Percentiles rank a stretch among this genome's conserved stretches.
These are phyloP conservation scores for Oceanodroma tethys DNA, from an alignment of 2,113 vertebrate species.

Conservation along the genomic window DNA sequence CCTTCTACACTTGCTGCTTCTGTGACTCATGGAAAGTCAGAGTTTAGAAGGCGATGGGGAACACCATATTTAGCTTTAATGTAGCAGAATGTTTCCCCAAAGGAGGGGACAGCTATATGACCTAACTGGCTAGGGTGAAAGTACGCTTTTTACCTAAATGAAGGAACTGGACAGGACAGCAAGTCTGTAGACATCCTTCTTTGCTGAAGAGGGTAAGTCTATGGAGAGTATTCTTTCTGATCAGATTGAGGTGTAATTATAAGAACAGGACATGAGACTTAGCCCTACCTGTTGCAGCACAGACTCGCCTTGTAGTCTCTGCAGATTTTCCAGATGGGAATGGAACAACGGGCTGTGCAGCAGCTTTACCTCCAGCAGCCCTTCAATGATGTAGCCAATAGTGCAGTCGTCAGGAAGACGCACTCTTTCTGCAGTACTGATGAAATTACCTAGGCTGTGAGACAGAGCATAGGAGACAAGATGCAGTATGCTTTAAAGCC, in stretches of 20 bases:
- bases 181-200: background rate
- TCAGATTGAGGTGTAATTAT: background rate
- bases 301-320: conserved; percentile 75
- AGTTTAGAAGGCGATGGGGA: background rate
- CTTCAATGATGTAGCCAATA: conserved; percentile 95
- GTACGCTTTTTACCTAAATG: background rate
- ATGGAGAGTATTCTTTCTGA: background rate
- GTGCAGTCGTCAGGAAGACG: conserved; percentile 96
- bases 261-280: background rate
- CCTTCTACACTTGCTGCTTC: background rate
- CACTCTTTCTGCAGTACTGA: conserved; percentile 93
- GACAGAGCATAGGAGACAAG: background rate
- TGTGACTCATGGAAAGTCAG: background rate
- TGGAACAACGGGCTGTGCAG: conserved; percentile 87
- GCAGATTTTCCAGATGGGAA: conserved; percentile 94
- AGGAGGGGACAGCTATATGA: background rate
- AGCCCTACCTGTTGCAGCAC: conserved; percentile 84
- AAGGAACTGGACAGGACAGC: background rate
- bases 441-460: conserved; percentile 92
- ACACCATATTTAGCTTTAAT: background rate
- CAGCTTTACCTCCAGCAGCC: conserved; percentile 86
- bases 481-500: background rate
- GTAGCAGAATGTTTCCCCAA: background rate
- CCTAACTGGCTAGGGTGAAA: background rate
- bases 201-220: background rate